These are phyloP conservation scores for Mesaphorura yosii DNA, from an alignment of 1,140 invertebrate genomes.

Conservation along the genomic window DNA sequence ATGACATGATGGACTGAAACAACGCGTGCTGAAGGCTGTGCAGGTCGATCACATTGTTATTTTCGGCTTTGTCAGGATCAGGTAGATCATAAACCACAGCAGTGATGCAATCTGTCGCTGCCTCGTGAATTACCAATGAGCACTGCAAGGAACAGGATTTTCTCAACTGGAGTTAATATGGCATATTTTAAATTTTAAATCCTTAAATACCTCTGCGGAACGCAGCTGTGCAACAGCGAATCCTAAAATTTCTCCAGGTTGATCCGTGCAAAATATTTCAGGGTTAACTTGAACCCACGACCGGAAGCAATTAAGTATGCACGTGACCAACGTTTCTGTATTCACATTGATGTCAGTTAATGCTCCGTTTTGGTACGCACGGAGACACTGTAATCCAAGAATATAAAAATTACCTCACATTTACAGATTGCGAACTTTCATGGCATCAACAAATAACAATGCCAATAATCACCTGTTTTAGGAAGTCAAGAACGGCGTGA, in stretches of 20 bases:
- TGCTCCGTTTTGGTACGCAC: constrained; percentile 8
- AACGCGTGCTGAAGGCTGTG: constrained; percentile 58
- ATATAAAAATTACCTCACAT: constrained; percentile 13
- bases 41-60: constrained; percentile 47
- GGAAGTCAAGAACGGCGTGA: constrained; percentile 35
- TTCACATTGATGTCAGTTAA: constrained; percentile 3
- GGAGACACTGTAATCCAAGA: constrained; percentile 14
- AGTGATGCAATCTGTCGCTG: constrained; percentile 34
- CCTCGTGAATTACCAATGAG: constrained; percentile 28
- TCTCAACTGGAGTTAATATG: not conserved
- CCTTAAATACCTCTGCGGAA: too few species aligned
- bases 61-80: constrained; percentile 66
- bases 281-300: constrained; percentile 30
- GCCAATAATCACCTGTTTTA: constrained; percentile 30
- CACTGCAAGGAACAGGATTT: constrained; percentile 4
- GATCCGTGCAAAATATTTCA: constrained; percentile 24
- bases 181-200: too few species aligned
- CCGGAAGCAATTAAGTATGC: constrained; percentile 26
- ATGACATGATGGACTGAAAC: constrained; percentile 63
- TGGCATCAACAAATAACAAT: too few species aligned
- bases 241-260: constrained; percentile 20
- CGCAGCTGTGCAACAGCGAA: constrained; percentile 31
- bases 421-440: not conserved
- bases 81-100: constrained; percentile 70
- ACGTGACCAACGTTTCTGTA: constrained; percentile 16